Base-by-base conservation (phyloP, 2,888 invertebrate genomes). In the Xylota segnis region DNA sequence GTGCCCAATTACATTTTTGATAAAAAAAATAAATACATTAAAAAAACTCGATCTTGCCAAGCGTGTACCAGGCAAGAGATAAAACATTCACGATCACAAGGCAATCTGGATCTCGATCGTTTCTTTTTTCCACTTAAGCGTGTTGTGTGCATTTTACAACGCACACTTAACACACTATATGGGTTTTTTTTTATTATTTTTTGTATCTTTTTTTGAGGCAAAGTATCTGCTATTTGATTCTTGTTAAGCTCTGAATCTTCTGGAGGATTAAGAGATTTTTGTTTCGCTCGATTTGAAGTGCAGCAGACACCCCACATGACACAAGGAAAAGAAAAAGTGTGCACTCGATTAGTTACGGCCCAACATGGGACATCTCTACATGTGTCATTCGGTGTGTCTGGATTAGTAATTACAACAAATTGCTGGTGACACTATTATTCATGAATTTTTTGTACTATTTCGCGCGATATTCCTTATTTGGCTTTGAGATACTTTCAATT, bases 21-120 rank as follows among this genome's bases (percentile, higher is more conserved):
- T 16, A 63, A 27, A 56, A 23, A 5, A 40, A 58, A 40, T 45
- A 47, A 58, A 61, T 14, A 10, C 23, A 66, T 18, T 61, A 61
- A 32, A 52, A 54, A 54, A 74, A 54, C 56, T 65, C 45, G 54
- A 56, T 75, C 65, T 75, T 14, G 16, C 63, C 66, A 75, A 59
- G 37, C 16, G 16, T 34, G 37, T 37, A 58, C 50, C 12, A 66
- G 56, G 56, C 65, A 58, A 58, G 14, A 66, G 56, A 65, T 75
- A 47, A 65, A 75, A 68, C 52, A 59, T 59, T 59, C 59, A 76
- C 50, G 76, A 76, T 66, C 65, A 50, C 47, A 50, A 75, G 37
- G 40, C 66, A 75, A 66, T 75, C 75, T 75, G 56, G 75, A 75
- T 65, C 75, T 66, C 40, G 75, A 75, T 66, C 58, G 34, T 37